These are phyloP conservation scores for Galeopsomyia nigrocyanea DNA, from an alignment of 2,888 invertebrate species.

Conservation along the genomic window DNA sequence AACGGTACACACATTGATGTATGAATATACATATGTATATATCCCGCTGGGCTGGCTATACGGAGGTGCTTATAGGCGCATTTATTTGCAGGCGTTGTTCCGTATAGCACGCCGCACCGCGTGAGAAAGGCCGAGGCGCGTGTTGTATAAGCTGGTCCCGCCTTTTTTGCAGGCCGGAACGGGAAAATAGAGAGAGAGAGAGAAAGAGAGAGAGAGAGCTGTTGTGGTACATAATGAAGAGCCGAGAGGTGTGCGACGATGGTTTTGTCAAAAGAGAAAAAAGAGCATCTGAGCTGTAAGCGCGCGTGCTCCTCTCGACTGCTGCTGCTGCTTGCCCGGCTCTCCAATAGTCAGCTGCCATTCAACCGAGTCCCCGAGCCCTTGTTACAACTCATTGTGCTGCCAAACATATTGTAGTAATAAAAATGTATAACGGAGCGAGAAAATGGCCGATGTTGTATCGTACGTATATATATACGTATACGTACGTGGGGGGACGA, in stretches of 20 bases:
- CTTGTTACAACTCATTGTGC: conserved; percentile 14
- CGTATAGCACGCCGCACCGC: neutral
- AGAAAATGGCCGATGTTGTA: conserved; percentile 25
- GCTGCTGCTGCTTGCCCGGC: conserved; percentile 56
- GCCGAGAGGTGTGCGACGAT: conserved; percentile 18
- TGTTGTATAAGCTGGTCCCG: too few species aligned
- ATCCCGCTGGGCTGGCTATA: too few species aligned
- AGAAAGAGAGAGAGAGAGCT: conserved; percentile 36
- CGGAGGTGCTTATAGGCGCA: too few species aligned
- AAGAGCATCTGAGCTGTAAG: conserved; percentile 43
- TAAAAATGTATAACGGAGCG: conserved; percentile 45
- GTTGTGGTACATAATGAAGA: conserved; percentile 17
- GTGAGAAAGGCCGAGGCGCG: conserved; percentile 24
- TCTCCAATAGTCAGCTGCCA: too few species aligned
- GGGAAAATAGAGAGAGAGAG: neutral
- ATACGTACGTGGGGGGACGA: conserved; percentile 41
- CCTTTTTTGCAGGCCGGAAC: neutral
- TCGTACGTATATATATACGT: too few species aligned
- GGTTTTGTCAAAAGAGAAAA: conserved; percentile 27
- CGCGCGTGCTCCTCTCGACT: conserved; percentile 53
- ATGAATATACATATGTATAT: too few species aligned
- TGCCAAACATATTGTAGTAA: conserved; percentile 60
- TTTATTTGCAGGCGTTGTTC: too few species aligned
- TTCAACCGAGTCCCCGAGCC: neutral
- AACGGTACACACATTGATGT: too few species aligned